These are phyloP conservation scores for Lichenostomus cassidix DNA, from an alignment of 2,113 vertebrate species.

Conservation along the genomic window DNA sequence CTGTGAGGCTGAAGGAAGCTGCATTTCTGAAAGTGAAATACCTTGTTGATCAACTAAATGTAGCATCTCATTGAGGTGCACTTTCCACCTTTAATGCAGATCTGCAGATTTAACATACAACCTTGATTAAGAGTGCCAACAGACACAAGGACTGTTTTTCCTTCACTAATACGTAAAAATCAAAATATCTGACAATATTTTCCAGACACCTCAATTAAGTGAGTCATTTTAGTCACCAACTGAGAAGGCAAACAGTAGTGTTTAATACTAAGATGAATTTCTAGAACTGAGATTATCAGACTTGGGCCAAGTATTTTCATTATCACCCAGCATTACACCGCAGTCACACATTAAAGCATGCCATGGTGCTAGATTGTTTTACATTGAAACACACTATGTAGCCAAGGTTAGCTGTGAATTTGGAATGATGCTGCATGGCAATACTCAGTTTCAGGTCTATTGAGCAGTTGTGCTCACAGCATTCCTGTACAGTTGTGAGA, in stretches of 20 bases:
- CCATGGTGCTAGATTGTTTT: not conserved
- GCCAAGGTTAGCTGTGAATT: conserved; percentile 30
- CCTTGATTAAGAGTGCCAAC: not conserved
- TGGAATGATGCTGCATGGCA: not conserved
- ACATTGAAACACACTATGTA: not conserved
- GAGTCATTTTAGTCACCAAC: not conserved
- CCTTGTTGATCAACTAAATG: not conserved
- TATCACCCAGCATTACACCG: not conserved
- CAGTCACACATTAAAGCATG: not conserved
- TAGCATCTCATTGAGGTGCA: not conserved
- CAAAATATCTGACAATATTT: not conserved
- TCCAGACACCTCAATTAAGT: not conserved
- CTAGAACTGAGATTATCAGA: not conserved
- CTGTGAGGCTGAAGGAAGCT: not conserved
- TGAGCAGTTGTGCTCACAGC: conserved; percentile 6
- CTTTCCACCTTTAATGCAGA: not conserved
- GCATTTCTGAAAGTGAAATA: not conserved
- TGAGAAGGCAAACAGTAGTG: not conserved
- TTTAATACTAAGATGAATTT: not conserved
- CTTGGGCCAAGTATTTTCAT: conserved; percentile 18
- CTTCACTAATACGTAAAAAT: not conserved
- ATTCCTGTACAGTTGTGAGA: not conserved
- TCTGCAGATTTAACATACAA: not conserved
- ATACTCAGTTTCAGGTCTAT: not conserved
- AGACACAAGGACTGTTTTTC: not conserved